These are phyloP conservation scores for Oceanodroma tethys DNA, from an alignment of 2,113 vertebrate species.

Conservation along the genomic window DNA sequence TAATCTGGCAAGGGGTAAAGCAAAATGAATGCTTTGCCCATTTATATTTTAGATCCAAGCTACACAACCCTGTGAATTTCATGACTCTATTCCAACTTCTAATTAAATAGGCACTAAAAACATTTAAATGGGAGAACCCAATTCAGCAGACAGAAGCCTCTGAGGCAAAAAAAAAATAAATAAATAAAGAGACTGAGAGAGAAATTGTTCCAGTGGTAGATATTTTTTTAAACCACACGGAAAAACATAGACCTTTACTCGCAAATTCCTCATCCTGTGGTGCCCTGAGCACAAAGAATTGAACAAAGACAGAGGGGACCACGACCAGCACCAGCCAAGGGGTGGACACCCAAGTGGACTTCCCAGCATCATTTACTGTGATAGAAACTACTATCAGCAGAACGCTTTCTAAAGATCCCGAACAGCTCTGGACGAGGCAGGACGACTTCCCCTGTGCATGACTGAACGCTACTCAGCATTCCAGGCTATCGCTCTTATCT, in stretches of 20 bases:
- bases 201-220: not conserved
- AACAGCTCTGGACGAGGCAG: not conserved
- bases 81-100: constrained; percentile 63
- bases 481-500: not conserved
- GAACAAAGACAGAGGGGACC: not conserved
- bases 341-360: not conserved
- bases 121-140: constrained; percentile 46
- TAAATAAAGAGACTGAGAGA: constrained; percentile 9
- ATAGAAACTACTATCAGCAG: not conserved
- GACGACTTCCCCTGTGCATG: not conserved
- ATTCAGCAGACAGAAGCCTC: constrained; percentile 51
- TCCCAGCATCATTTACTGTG: not conserved
- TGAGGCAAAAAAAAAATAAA: constrained; percentile 31
- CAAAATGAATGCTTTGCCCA: constrained; percentile 3
- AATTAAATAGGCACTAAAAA: constrained; percentile 73
- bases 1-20: constrained; percentile 27
- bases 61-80: constrained; percentile 45
- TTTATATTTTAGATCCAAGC: constrained; percentile 24
- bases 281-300: not conserved
- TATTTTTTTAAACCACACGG: not conserved
- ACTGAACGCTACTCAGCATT: not conserved
- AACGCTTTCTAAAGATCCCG: not conserved
- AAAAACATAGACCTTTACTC: not conserved
- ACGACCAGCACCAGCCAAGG: fast-evolving
- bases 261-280: not conserved